phyloP scores from a whole-genome alignment of 2,797 vertebrate species.

The Channallabes apus region DNA sequence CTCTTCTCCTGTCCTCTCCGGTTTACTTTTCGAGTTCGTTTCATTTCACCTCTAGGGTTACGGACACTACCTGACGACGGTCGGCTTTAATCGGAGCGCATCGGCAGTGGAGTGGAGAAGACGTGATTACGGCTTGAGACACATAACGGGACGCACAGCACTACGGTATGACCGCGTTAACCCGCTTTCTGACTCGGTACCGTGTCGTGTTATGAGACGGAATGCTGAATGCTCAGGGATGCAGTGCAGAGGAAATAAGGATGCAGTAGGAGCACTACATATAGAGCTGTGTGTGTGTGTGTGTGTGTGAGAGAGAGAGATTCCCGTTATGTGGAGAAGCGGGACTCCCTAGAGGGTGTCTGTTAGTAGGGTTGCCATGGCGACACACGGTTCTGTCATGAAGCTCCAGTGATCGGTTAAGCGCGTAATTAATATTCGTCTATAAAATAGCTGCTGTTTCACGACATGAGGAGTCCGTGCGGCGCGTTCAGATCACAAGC shows the following conservation, averaged over 20 bases:
- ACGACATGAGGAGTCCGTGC: no score
- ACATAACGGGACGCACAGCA: constrained; percentile 42
- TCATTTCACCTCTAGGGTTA: neutral
- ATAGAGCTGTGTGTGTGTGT: neutral
- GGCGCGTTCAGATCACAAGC: neutral
- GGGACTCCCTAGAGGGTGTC: constrained; percentile 30
- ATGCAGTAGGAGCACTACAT: neutral
- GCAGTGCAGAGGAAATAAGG: neutral
- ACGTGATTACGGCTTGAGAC: constrained; percentile 23
- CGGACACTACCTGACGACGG: constrained; percentile 65
- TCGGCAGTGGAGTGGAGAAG: constrained; percentile 36
- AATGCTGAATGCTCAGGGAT: neutral
- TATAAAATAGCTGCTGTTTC: neutral
- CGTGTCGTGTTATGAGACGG: neutral
- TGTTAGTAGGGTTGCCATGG: constrained; percentile 4
- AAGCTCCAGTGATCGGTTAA: neutral
- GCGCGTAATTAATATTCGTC: neutral
- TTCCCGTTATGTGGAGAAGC: constrained; percentile 62
- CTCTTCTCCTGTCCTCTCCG: constrained; percentile 12
- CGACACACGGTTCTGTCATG: neutral
- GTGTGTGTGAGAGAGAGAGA: no score
- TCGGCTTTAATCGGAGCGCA: constrained; percentile 59
- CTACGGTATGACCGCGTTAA: constrained; percentile 1
- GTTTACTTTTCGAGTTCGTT: neutral
- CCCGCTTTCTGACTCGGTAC: neutral